Evolutionary conservation across 2,888 invertebrate species (phyloP).

Genomic region (Metopia argyrocephala): DNA sequence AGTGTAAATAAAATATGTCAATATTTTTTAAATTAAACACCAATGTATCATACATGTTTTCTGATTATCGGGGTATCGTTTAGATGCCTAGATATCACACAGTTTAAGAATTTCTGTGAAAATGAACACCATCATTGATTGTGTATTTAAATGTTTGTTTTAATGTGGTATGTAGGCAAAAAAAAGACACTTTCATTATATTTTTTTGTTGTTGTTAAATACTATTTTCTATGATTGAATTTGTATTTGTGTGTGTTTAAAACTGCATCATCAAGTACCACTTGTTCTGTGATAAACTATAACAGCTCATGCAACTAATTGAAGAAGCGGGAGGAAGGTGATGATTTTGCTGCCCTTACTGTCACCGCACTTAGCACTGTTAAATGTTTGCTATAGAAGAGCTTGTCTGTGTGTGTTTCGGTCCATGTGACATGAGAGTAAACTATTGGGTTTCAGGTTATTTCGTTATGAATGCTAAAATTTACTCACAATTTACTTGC

Average conservation of each 20-base stretch:
- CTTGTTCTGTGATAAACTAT: slow-evolving; percentile 37
- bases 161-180: background rate
- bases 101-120: background rate
- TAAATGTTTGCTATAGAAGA: slow-evolving; percentile 32
- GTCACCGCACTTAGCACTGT: background rate
- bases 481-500: slow-evolving; percentile 33
- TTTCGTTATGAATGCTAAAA: slow-evolving; percentile 51
- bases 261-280: slow-evolving; percentile 46
- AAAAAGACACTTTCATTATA: background rate
- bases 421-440: background rate
- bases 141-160: background rate
- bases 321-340: too few species aligned
- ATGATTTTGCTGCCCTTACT: background rate
- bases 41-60: too few species aligned
- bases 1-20: too few species aligned
- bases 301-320: background rate
- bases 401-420: slow-evolving; percentile 6
- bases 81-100: too few species aligned
- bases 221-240: background rate
- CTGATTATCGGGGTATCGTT: too few species aligned
- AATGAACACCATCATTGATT: background rate
- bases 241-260: slow-evolving; percentile 11
- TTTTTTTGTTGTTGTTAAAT: background rate
- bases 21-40: too few species aligned
- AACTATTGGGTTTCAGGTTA: slow-evolving; percentile 16